Percentiles rank a stretch among this genome's conserved stretches.
These are phyloP conservation scores for Parasteatoda tepidariorum DNA, from an alignment of 1,140 invertebrate species.

Conservation along the genomic window DNA sequence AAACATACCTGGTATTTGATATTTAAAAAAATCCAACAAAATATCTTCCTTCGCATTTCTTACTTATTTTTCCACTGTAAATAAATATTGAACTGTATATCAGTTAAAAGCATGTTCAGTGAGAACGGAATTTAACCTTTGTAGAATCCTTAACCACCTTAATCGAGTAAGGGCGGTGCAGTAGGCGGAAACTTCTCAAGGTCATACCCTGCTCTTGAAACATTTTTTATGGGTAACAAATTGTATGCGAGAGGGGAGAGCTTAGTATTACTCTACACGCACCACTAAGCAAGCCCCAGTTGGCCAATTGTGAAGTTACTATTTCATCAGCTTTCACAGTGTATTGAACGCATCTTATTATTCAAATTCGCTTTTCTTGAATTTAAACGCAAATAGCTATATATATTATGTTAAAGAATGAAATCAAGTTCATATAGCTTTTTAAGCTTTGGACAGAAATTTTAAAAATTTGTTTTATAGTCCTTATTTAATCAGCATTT, in stretches of 20 bases:
- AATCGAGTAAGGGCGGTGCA: slow-evolving; percentile 10
- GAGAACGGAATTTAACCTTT: slow-evolving; percentile 13
- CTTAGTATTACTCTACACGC: not conserved
- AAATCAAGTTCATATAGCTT: not conserved
- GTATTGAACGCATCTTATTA: not conserved
- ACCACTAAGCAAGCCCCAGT: not conserved
- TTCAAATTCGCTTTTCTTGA: not conserved
- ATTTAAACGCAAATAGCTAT: not conserved
- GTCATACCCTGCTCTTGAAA: slow-evolving; percentile 41
- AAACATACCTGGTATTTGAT: no score
- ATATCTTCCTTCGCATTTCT: no score
- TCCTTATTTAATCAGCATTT: no score
- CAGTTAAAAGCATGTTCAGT: no score
- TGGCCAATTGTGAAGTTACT: not conserved
- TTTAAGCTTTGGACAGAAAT: not conserved
- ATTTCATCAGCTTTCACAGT: not conserved
- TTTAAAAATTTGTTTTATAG: no score
- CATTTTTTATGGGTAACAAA: slow-evolving; percentile 31
- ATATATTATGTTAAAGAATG: not conserved
- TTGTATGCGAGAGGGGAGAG: slow-evolving; percentile 23
- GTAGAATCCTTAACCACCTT: not conserved
- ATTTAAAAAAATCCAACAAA: no score
- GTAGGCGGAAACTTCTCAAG: slow-evolving; percentile 53
- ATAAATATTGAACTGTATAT: no score
- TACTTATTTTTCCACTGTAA: no score